Base-by-base conservation (phyloP, 2,797 vertebrate species). In the Sebastes kiyomatsui region DNA sequence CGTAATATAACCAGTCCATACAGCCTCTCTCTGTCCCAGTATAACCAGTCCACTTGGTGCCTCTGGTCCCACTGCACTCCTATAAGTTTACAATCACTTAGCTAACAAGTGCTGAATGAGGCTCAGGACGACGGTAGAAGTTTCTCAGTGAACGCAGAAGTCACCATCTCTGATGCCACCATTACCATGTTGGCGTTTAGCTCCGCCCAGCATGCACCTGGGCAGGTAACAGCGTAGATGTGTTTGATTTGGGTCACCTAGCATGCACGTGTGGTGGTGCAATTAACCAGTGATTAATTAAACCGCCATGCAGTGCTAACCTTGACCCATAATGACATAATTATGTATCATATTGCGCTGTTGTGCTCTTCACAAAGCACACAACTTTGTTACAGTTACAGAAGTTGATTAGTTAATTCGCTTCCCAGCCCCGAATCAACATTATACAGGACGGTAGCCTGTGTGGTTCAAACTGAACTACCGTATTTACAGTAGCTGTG, bases 171-270 rank as follows among this genome's bases (percentile, higher is more conserved):
- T 10, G 16, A 46, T 46, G 16, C 42, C 42, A 46, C 42, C 42
- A 46, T 46, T 18, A 46, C 49, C 20, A 52, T 52, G 49, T 52
- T n/a, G 8, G 8, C 49, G 4, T 52, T 52, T 46, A 46, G 16
- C 42, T 18, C 6, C 8, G 20, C 23, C 56, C 25, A 18, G 25
- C 56, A 59, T 59, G 25, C 14, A 59, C 56, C 55, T 27, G 55
- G 23, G 0, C 23, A 25, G 16, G 46, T 58, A 16, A 27, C 13
- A 7, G 25, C 0, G 7, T 27, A 0, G 7, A 0, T 58, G 55
- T 25, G 23, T 59, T 27, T 59, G 25, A 28, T 28, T 28, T 59
- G 14, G 14, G 56, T 55, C 22, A 23, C 54, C 23, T 23, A 23
- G 54, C 54, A 7, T 55, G 52, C 52, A 12, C 2, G 42, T 16